phyloP scores from a whole-genome alignment of 1,140 invertebrate genomes.

The Ooceraea biroi region DNA sequence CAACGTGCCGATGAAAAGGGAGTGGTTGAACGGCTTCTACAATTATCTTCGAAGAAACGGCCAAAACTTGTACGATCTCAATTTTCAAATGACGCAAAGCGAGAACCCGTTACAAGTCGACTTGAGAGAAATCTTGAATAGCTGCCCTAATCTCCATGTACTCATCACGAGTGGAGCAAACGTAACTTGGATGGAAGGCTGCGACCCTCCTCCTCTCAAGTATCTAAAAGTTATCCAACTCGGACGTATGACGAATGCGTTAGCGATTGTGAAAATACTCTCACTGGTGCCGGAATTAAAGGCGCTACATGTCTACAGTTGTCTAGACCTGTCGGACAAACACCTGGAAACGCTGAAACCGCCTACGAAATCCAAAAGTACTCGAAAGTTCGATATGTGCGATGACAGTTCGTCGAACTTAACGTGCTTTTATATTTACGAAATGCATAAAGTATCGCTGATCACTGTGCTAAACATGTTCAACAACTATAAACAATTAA shows the following conservation, averaged over 20 bases:
- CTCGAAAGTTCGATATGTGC: conserved; percentile 41
- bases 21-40: conserved; percentile 84
- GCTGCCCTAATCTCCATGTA: conserved; percentile 81
- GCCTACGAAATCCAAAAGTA: conserved; percentile 25
- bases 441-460: conserved; percentile 83
- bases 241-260: conserved; percentile 80
- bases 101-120: conserved; percentile 80
- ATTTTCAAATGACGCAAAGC: conserved; percentile 79
- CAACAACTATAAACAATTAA: conserved; percentile 80
- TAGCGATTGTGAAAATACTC: conserved; percentile 81
- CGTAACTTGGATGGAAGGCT: conserved; percentile 80
- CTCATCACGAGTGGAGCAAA: conserved; percentile 82
- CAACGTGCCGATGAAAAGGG: conserved; percentile 79
- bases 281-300: conserved; percentile 80
- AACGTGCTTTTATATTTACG: conserved; percentile 85
- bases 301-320: conserved; percentile 84
- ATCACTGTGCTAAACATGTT: conserved; percentile 81
- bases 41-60: conserved; percentile 83
- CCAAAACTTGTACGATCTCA: conserved; percentile 80
- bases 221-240: conserved; percentile 82
- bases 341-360: conserved; percentile 77
- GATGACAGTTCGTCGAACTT: conserved; percentile 80
- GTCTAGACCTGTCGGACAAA: conserved; percentile 83
- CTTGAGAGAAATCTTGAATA: conserved; percentile 80
- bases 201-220: conserved; percentile 75